Evolutionary conservation across 2,113 vertebrate species (phyloP).

Genomic region (Platichthys flesus): DNA sequence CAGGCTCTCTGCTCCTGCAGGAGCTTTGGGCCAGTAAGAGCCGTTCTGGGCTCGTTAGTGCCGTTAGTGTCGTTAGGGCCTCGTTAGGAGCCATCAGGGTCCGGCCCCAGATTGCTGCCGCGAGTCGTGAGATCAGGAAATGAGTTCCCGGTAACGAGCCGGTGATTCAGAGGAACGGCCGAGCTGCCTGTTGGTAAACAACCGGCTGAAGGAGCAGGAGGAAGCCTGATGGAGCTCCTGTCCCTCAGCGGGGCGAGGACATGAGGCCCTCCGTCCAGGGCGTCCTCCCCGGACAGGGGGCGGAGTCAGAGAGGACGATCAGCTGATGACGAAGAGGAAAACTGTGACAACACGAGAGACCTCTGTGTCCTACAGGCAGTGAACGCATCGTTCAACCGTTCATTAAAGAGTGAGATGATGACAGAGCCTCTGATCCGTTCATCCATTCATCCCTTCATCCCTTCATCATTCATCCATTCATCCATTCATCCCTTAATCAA

Average conservation of each 20-base stretch:
- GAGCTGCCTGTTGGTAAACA: conserved; percentile 11
- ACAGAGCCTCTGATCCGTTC: too few species aligned
- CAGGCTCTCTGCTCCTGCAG: conserved; percentile 29
- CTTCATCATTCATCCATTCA: too few species aligned
- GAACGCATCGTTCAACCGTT: too few species aligned
- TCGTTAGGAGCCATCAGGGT: conserved; percentile 50
- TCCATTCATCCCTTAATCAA: too few species aligned
- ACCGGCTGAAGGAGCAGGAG: not conserved
- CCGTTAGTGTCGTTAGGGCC: conserved; percentile 38
- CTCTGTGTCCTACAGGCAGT: too few species aligned
- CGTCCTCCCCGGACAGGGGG: too few species aligned
- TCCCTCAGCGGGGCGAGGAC: not conserved
- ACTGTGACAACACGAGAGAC: not conserved
- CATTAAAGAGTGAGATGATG: too few species aligned
- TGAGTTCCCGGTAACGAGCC: conserved; percentile 33
- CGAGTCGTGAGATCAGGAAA: conserved; percentile 44
- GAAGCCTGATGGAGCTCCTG: not conserved
- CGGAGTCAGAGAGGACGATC: too few species aligned
- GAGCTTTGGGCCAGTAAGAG: conserved; percentile 29
- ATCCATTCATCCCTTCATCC: too few species aligned
- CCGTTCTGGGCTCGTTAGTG: conserved; percentile 36
- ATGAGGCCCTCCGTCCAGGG: not conserved
- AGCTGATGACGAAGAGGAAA: not conserved
- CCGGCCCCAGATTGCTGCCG: conserved; percentile 10
- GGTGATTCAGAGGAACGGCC: not conserved